Percentiles rank a stretch among this genome's conserved stretches.
phyloP scores from a whole-genome alignment of 2,888 invertebrate species.

The Chironomus riparius region DNA sequence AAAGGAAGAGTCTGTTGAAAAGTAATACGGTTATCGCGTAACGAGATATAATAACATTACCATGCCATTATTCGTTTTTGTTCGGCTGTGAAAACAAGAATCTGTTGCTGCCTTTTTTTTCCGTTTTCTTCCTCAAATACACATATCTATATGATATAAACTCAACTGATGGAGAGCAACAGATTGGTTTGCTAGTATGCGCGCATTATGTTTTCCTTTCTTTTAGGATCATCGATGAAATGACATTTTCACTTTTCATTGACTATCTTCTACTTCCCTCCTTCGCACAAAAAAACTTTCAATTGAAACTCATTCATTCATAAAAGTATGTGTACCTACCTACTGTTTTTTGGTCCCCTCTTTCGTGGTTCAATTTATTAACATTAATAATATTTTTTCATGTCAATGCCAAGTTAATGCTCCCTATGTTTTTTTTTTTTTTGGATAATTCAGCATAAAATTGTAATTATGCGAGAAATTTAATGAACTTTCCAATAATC shows the following conservation, averaged over 20 bases:
- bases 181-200: conserved; percentile 7
- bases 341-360: no score
- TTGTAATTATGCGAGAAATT: no score
- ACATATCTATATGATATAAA: no score
- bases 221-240: conserved; percentile 2
- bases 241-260: conserved; percentile 10
- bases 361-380: no score
- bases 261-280: not conserved
- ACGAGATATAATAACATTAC: conserved; percentile 14
- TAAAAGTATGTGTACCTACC: not conserved
- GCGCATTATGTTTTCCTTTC: not conserved
- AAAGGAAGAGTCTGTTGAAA: not conserved
- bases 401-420: no score
- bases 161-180: not conserved
- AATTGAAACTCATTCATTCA: conserved; percentile 5
- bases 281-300: not conserved
- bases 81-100: conserved; percentile 15
- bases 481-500: no score
- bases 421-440: no score
- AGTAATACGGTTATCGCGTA: conserved; percentile 1
- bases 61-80: conserved; percentile 21
- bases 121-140: not conserved
- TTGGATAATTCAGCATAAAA: no score
- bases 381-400: no score
- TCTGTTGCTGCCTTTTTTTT: conserved; percentile 1